These are phyloP conservation scores for Cataglyphis albicans DNA, from an alignment of 2,888 invertebrate genomes.

Conservation along the genomic window DNA sequence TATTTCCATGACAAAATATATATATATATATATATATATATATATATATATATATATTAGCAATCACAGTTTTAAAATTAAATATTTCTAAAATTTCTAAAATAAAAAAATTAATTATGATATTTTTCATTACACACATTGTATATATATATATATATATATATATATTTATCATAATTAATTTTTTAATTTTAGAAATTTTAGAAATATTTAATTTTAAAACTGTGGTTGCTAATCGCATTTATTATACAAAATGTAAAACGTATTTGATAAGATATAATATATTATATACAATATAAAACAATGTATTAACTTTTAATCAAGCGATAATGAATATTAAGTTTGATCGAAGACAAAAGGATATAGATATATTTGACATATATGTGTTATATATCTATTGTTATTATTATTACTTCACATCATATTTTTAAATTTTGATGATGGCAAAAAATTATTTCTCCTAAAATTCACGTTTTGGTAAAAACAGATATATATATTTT, in stretches of 20 bases:
- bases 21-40: neutral
- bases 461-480: neutral
- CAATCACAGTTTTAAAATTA: too few relatives aligned
- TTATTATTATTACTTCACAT: neutral
- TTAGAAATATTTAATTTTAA: neutral
- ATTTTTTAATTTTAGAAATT: too few relatives aligned
- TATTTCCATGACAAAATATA: neutral
- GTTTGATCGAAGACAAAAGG: neutral
- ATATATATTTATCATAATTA: too few relatives aligned
- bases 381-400: neutral
- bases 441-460: neutral
- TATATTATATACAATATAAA: neutral
- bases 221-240: neutral
- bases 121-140: too few relatives aligned
- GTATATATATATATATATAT: too few relatives aligned
- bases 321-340: neutral
- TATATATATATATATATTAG: too few relatives aligned
- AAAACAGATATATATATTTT: neutral
- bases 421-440: neutral
- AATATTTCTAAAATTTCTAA: too few relatives aligned
- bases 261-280: neutral
- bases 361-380: neutral
- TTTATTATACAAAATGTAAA: neutral
- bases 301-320: too few relatives aligned
- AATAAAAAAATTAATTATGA: too few relatives aligned